Conservation (phyloP, 2,797 vertebrate species). For the Spea hammondii region DNA sequence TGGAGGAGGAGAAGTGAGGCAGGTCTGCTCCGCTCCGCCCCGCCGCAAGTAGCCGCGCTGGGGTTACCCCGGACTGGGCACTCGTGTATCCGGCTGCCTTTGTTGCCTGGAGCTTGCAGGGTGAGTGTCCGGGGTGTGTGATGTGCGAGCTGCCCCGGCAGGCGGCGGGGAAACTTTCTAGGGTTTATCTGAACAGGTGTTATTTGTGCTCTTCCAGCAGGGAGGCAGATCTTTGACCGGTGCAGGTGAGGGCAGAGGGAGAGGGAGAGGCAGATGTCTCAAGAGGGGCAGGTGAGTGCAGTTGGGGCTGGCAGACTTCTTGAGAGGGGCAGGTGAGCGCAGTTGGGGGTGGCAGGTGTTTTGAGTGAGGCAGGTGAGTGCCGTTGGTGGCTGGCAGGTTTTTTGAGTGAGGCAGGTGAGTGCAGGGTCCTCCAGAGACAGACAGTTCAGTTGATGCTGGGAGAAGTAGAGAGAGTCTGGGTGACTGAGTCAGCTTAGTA, state of each 20-base stretch:
- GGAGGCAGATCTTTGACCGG: background rate
- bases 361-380: no score
- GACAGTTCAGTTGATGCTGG: background rate
- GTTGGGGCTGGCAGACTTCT: no score
- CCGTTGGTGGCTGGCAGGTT: no score
- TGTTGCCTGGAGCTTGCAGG: slow-evolving; percentile 1
- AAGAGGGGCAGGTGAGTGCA: background rate
- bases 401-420: no score
- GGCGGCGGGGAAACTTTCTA: slow-evolving; percentile 21
- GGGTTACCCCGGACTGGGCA: background rate
- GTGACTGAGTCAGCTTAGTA: background rate
- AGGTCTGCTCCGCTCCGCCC: background rate
- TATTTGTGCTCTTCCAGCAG: background rate
- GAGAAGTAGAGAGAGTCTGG: background rate
- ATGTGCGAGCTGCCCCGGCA: background rate
- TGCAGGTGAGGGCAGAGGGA: background rate
- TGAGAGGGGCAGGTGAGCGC: background rate
- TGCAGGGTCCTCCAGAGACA: no score
- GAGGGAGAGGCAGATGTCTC: background rate
- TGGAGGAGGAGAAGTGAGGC: slow-evolving; percentile 19
- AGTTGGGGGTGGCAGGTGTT: background rate
- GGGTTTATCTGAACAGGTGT: no score
- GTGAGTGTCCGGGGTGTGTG: slow-evolving; percentile 9
- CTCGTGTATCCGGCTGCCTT: background rate
- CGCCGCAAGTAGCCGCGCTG: background rate